phyloP scores from a whole-genome alignment of 2,797 vertebrate species.

The Gymnopithys bicolor region DNA sequence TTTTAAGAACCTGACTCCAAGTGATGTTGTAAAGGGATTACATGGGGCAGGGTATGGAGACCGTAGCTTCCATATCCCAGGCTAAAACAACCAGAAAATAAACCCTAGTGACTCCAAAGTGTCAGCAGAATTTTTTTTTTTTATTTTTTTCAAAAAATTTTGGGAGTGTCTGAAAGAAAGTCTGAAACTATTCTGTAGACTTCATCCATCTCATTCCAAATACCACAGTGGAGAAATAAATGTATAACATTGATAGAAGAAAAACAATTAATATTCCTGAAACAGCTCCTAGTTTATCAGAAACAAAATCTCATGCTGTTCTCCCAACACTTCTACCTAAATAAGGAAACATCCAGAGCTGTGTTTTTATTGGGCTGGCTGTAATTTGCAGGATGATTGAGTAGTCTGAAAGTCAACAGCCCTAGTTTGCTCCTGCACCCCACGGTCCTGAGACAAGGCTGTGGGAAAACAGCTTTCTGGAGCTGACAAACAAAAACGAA shows the following conservation, averaged over 20 bases:
- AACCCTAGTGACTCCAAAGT: background rate
- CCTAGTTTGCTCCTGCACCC: constrained; percentile 29
- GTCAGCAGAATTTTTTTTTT: background rate
- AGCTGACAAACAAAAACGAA: background rate
- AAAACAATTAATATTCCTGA: constrained; percentile 43
- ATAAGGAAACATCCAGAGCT: constrained; percentile 39
- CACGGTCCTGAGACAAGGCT: background rate
- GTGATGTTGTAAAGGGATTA: background rate
- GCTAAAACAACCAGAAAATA: background rate
- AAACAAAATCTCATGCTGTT: constrained; percentile 46
- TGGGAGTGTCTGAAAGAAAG: background rate
- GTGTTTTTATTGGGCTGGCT: constrained; percentile 36
- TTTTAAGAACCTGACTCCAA: background rate
- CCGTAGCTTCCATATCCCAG: background rate
- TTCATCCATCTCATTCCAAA: constrained; percentile 18
- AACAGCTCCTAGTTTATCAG: constrained; percentile 46
- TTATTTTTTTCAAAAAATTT: background rate
- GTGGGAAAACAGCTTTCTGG: constrained; percentile 59
- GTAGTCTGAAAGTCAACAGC: constrained; percentile 47
- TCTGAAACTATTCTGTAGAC: background rate
- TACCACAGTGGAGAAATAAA: background rate
- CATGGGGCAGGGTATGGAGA: background rate
- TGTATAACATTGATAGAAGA: constrained; percentile 6
- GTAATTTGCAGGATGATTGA: constrained; percentile 53
- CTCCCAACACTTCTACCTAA: constrained; percentile 58